Evolutionary conservation across 2,113 vertebrate genomes (phyloP).

Genomic region (Amblyopsis rosae): DNA sequence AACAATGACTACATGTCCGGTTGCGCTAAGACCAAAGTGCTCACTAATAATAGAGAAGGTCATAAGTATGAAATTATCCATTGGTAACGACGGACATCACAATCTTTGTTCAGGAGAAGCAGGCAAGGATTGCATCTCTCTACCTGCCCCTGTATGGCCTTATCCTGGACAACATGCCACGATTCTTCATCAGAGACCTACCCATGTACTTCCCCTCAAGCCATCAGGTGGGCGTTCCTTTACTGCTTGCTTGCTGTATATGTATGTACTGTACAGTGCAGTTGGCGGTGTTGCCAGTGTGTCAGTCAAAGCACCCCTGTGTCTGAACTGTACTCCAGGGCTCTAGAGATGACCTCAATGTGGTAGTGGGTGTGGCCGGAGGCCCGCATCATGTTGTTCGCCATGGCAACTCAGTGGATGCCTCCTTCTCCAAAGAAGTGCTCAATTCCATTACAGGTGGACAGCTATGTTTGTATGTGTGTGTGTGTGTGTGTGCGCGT

Average conservation of each 20-base stretch:
- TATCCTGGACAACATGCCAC: slow-evolving; percentile 97
- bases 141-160: slow-evolving; percentile 97
- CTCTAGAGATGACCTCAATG: slow-evolving; percentile 92
- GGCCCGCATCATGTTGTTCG: slow-evolving; percentile 80
- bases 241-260: neutral
- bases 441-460: slow-evolving; percentile 98
- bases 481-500: slow-evolving; percentile 1
- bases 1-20: no score
- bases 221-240: slow-evolving; percentile 83
- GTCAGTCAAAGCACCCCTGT: neutral
- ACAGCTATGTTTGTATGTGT: neutral
- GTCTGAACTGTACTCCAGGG: slow-evolving; percentile 74
- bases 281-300: neutral
- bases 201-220: slow-evolving; percentile 90
- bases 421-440: slow-evolving; percentile 96
- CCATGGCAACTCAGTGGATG: slow-evolving; percentile 91
- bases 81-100: neutral
- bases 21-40: no score
- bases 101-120: slow-evolving; percentile 81
- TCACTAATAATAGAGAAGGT: neutral
- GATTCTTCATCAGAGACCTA: slow-evolving; percentile 94
- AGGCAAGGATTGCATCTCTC: slow-evolving; percentile 91
- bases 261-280: neutral
- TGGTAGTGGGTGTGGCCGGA: slow-evolving; percentile 79
- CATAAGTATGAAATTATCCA: neutral